Evolutionary conservation across 2,113 vertebrate species (phyloP).

Genomic region (Pteropus alecto): DNA sequence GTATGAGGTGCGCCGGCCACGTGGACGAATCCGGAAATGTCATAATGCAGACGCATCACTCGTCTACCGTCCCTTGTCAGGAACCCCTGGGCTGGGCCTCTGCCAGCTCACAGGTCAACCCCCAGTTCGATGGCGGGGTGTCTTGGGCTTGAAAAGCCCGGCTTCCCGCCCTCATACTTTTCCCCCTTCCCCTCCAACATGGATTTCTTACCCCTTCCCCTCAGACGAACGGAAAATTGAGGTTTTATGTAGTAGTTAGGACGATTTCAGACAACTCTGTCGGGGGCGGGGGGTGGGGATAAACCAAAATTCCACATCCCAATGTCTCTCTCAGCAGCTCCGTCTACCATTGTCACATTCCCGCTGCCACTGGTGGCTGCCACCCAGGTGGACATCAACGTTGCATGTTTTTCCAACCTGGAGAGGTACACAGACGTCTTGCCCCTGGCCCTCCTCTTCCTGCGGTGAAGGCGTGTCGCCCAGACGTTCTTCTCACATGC

Average conservation of each 20-base stretch:
- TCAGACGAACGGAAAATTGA: not conserved
- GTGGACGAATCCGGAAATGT: accelerated
- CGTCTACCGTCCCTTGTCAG: not conserved
- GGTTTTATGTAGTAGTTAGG: not conserved
- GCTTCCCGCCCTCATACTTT: not conserved
- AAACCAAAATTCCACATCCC: not conserved
- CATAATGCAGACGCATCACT: not conserved
- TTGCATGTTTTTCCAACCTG: not conserved
- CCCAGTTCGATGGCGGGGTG: accelerated
- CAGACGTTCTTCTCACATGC: too few relatives aligned
- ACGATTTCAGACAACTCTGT: not conserved
- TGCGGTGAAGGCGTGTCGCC: not conserved
- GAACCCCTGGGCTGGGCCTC: not conserved
- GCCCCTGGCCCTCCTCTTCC: not conserved
- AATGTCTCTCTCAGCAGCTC: not conserved
- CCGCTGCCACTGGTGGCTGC: not conserved
- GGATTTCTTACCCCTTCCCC: not conserved
- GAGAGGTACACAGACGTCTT: not conserved
- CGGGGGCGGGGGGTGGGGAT: too few relatives aligned
- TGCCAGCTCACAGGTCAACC: not conserved
- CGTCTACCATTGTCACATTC: too few relatives aligned
- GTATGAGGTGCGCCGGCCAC: accelerated
- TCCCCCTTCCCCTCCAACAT: not conserved
- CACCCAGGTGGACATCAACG: too few relatives aligned
- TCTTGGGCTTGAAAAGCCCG: not conserved